Conservation (phyloP, 2,888 invertebrate species). For the Panopea generosa region DNA sequence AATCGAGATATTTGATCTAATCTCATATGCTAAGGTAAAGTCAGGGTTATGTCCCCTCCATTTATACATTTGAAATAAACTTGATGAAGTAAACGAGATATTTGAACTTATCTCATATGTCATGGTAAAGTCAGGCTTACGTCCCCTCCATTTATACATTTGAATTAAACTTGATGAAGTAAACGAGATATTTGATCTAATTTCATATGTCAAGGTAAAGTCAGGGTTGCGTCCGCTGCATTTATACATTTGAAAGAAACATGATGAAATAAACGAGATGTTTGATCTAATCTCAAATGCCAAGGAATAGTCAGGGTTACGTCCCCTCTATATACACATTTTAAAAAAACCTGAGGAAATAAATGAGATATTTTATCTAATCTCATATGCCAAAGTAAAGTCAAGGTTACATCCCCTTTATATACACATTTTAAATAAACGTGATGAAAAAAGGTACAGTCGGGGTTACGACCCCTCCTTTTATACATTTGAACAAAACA, state of each 20-base stretch:
- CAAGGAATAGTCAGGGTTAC: not conserved
- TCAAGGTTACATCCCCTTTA: too few relatives aligned
- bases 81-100: slow-evolving; percentile 95
- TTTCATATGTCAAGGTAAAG: slow-evolving; percentile 95
- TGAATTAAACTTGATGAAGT: slow-evolving; percentile 91
- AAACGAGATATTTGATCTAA: slow-evolving; percentile 94
- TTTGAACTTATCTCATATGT: slow-evolving; percentile 96
- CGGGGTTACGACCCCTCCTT: not conserved
- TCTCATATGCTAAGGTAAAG: slow-evolving; percentile 94
- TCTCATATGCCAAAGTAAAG: too few relatives aligned
- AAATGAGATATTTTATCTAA: too few relatives aligned
- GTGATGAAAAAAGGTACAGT: too few relatives aligned
- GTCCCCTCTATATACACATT: not conserved
- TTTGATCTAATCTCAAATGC: too few relatives aligned
- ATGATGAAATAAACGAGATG: too few relatives aligned
- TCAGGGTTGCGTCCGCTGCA: too few relatives aligned
- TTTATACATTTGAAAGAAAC: too few relatives aligned
- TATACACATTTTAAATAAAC: too few relatives aligned
- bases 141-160: not conserved
- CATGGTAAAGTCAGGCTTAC: slow-evolving; percentile 88
- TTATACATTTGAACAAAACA: not conserved
- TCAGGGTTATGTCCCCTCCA: too few relatives aligned
- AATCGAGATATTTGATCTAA: slow-evolving; percentile 94
- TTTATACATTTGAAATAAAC: slow-evolving; percentile 85
- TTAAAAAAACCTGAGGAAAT: too few relatives aligned